These are phyloP conservation scores for Naso thynnoides DNA, from an alignment of 2,797 vertebrate genomes.

Conservation along the genomic window DNA sequence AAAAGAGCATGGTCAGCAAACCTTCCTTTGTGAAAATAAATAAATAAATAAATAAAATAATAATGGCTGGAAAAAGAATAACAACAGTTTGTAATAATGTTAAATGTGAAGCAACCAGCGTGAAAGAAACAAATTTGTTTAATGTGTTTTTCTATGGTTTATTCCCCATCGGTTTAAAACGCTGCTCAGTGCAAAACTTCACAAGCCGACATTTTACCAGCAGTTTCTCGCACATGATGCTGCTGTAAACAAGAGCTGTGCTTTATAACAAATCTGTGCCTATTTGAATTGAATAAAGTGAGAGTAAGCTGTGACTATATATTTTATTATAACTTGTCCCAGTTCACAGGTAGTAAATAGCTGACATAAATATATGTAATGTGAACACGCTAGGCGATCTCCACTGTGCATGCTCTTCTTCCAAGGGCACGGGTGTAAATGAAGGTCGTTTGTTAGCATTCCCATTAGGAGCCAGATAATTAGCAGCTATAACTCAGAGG, in stretches of 20 bases:
- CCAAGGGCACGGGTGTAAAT: slow-evolving; percentile 24
- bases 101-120: slow-evolving; percentile 22
- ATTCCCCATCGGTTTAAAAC: slow-evolving; percentile 20
- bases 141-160: slow-evolving; percentile 26
- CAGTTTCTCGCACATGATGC: neutral
- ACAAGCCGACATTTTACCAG: neutral
- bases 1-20: slow-evolving; percentile 42
- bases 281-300: too few species aligned
- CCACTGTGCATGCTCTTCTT: neutral
- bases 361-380: too few species aligned
- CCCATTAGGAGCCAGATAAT: slow-evolving; percentile 47
- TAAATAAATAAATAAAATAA: too few species aligned
- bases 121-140: slow-evolving; percentile 52
- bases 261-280: too few species aligned
- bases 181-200: slow-evolving; percentile 2
- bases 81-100: slow-evolving; percentile 48
- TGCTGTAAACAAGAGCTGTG: slow-evolving; percentile 15
- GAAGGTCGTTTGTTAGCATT: slow-evolving; percentile 26
- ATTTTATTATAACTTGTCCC: neutral
- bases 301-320: neutral
- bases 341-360: neutral
- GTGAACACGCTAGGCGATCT: neutral
- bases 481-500: slow-evolving; percentile 50
- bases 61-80: slow-evolving; percentile 16
- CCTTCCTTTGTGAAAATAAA: neutral